Conservation (phyloP, 2,888 invertebrate genomes). For the Hipparchia semele region DNA sequence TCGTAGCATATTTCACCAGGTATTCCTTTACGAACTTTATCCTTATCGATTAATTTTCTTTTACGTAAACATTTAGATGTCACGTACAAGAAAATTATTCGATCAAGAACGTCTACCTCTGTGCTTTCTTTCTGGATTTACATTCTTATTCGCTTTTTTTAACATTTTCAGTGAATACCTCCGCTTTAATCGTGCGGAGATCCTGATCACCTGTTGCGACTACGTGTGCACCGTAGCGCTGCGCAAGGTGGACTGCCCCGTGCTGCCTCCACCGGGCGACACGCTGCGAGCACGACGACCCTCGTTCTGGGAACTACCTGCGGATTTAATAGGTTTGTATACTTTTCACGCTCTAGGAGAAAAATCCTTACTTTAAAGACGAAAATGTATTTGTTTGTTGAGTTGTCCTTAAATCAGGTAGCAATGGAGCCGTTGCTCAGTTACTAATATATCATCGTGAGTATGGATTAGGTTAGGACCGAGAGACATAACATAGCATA, state of each 20-base stretch:
- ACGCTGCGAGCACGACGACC: slow-evolving; percentile 63
- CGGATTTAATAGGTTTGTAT: slow-evolving; percentile 45
- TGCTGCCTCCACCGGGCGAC: slow-evolving; percentile 62
- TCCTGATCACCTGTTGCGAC: slow-evolving; percentile 82
- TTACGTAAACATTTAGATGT: too few relatives aligned
- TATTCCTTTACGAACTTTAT: too few relatives aligned
- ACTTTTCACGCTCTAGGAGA: neutral
- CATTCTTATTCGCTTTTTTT: neutral
- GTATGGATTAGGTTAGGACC: too few relatives aligned
- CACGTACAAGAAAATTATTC: too few relatives aligned
- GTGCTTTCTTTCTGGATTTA: neutral
- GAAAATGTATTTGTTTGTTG: too few relatives aligned
- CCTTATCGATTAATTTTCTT: too few relatives aligned
- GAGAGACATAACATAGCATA: too few relatives aligned
- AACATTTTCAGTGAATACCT: slow-evolving; percentile 55
- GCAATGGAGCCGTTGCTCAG: too few relatives aligned
- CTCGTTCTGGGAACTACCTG: slow-evolving; percentile 65
- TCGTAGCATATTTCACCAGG: too few relatives aligned
- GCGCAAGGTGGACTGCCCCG: slow-evolving; percentile 27
- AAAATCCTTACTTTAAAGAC: too few relatives aligned
- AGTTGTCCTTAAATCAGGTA: too few relatives aligned
- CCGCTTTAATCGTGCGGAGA: slow-evolving; percentile 58
- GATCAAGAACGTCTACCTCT: neutral
- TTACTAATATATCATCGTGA: too few relatives aligned
- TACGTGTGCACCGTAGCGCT: slow-evolving; percentile 72